Percentiles rank a stretch among this genome's conserved stretches.
phyloP scores from a whole-genome alignment of 2,888 invertebrate species.

The Philereme vetulata region DNA sequence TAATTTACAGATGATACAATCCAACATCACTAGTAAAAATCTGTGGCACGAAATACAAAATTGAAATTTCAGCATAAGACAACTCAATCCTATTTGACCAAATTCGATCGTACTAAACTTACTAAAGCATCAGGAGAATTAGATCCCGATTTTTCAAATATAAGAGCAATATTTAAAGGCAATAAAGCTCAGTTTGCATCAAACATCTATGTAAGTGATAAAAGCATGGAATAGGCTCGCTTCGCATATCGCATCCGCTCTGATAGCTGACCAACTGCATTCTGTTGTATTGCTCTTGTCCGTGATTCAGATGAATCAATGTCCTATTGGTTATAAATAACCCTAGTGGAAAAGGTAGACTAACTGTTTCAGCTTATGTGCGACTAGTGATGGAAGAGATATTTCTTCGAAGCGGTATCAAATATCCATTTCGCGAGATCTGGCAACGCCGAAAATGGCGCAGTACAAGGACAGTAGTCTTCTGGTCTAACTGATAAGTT shows the following conservation, averaged over 20 bases:
- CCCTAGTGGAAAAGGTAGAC: slow-evolving; percentile 8
- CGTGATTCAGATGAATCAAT: slow-evolving; percentile 37
- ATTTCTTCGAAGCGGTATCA: too few relatives aligned
- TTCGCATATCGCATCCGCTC: slow-evolving; percentile 65
- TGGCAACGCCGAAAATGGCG: too few relatives aligned
- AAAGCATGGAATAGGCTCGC: slow-evolving; percentile 43
- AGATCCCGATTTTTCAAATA: too few relatives aligned
- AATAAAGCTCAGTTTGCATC: background rate
- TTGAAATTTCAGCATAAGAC: background rate
- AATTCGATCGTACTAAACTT: background rate
- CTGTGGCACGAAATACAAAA: too few relatives aligned
- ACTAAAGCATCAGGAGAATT: too few relatives aligned
- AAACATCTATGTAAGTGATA: slow-evolving; percentile 4
- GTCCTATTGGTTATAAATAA: slow-evolving; percentile 34
- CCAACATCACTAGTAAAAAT: background rate
- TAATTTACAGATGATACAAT: slow-evolving; percentile 4
- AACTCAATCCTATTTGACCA: background rate
- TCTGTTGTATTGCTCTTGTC: slow-evolving; percentile 39
- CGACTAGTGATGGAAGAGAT: too few relatives aligned
- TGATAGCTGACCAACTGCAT: slow-evolving; percentile 49
- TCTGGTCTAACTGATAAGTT: too few relatives aligned
- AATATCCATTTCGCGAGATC: too few relatives aligned
- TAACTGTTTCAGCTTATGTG: background rate
- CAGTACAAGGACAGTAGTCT: too few relatives aligned
- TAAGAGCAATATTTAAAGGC: background rate